These are phyloP conservation scores for Botia almorhae DNA, from an alignment of 2,797 vertebrate species.

Conservation along the genomic window DNA sequence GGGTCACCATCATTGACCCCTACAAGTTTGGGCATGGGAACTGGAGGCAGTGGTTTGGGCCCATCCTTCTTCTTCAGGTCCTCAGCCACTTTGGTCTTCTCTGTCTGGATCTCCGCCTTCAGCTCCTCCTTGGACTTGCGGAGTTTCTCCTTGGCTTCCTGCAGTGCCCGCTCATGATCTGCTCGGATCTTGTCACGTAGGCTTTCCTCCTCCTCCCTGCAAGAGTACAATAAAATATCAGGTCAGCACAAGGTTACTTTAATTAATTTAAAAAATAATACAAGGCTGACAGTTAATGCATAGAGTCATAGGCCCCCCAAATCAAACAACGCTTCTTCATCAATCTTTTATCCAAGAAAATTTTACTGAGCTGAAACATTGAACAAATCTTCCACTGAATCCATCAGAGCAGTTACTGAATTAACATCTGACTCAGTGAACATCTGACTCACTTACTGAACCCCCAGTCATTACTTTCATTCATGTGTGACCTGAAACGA, in stretches of 20 bases:
- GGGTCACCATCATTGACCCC: slow-evolving; percentile 92
- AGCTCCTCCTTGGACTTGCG: slow-evolving; percentile 93
- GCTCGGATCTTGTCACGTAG: slow-evolving; percentile 96
- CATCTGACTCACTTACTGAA: neutral
- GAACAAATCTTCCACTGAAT: neutral
- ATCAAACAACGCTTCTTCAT: no score
- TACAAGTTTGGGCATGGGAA: slow-evolving; percentile 91
- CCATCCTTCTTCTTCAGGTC: slow-evolving; percentile 87
- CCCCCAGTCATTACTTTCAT: neutral
- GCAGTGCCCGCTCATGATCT: slow-evolving; percentile 94
- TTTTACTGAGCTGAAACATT: neutral
- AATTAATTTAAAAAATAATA: neutral
- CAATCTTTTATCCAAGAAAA: no score
- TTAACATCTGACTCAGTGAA: slow-evolving; percentile 2
- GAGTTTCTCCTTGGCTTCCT: slow-evolving; percentile 98
- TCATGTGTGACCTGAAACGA: no score
- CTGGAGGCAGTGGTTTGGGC: slow-evolving; percentile 87
- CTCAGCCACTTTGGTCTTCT: slow-evolving; percentile 90
- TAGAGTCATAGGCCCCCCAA: no score
- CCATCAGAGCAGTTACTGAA: neutral
- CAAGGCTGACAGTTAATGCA: neutral
- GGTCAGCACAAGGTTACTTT: neutral
- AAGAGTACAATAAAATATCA: slow-evolving; percentile 11
- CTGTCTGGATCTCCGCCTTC: slow-evolving; percentile 95
- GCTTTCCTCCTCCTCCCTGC: slow-evolving; percentile 95